A percentile compares a stretch with the other conserved stretches of the same genome.
These are phyloP conservation scores for Salminus brasiliensis DNA, from an alignment of 2,113 vertebrate species.

Conservation along the genomic window DNA sequence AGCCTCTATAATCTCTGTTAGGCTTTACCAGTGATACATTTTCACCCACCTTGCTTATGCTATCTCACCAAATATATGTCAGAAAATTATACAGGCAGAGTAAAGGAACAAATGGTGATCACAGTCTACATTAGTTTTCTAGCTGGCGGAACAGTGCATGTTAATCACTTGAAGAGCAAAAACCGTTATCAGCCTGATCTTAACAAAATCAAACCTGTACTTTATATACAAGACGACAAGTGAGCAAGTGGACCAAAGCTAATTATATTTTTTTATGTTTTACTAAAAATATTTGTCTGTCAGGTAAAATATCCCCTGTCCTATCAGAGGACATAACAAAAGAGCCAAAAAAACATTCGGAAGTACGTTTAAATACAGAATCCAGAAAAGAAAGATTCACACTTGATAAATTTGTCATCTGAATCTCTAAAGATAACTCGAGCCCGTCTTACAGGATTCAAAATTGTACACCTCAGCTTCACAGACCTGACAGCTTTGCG, in stretches of 20 bases:
- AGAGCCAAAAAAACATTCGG: not conserved
- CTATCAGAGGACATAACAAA: not conserved
- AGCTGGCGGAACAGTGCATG: no score
- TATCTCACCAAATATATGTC: not conserved
- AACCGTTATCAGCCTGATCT: not conserved
- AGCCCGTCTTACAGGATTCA: not conserved
- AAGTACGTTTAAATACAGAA: not conserved
- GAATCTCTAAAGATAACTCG: not conserved
- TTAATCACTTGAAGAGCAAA: not conserved
- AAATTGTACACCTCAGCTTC: not conserved
- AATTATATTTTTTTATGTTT: not conserved
- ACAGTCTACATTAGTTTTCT: not conserved
- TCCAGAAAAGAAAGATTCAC: not conserved
- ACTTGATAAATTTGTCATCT: not conserved
- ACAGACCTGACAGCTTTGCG: conserved; percentile 8
- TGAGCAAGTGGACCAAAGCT: not conserved
- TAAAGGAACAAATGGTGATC: not conserved
- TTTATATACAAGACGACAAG: not conserved
- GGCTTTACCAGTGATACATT: not conserved
- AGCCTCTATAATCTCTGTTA: not conserved
- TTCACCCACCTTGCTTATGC: not conserved
- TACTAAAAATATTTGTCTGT: not conserved
- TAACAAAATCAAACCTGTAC: not conserved
- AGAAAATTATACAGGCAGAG: not conserved
- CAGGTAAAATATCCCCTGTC: not conserved